These are phyloP conservation scores for Amblyjoppa fuscipennis DNA, from an alignment of 2,888 invertebrate genomes.

Conservation along the genomic window DNA sequence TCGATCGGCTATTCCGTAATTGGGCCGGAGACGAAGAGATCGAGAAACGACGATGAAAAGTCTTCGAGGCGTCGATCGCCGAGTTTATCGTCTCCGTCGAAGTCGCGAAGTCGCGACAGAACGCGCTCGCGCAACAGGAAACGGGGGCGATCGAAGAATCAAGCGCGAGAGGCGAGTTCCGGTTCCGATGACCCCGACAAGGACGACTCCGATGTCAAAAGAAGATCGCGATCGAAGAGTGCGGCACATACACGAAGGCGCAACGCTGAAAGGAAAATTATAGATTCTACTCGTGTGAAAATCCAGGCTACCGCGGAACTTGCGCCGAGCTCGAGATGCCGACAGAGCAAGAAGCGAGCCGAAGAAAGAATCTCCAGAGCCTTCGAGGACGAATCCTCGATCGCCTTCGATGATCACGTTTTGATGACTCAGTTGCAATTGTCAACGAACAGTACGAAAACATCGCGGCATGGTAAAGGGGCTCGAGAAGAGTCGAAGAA, in stretches of 20 bases:
- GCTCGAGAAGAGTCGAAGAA: constrained; percentile 21
- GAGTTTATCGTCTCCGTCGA: constrained; percentile 20
- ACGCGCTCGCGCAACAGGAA: constrained; percentile 47
- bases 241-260: constrained; percentile 12
- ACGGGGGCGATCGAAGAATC: constrained; percentile 53
- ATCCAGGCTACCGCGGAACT: constrained; percentile 51
- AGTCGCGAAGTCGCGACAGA: constrained; percentile 41
- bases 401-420: constrained; percentile 66
- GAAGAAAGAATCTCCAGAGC: constrained; percentile 81
- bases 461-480: constrained; percentile 12
- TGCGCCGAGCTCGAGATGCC: constrained; percentile 71
- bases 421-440: constrained; percentile 65
- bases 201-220: constrained; percentile 9
- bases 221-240: constrained; percentile 43
- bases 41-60: constrained; percentile 48
- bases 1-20: constrained; percentile 20
- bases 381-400: constrained; percentile 78
- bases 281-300: constrained; percentile 24
- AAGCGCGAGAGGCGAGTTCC: constrained; percentile 7
- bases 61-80: constrained; percentile 24
- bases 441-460: neutral
- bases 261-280: constrained; percentile 19
- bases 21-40: constrained; percentile 27
- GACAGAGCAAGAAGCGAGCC: constrained; percentile 82
- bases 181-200: constrained; percentile 17